Evolutionary conservation across 2,888 invertebrate genomes (phyloP).

Genomic region (Allygus modestus): DNA sequence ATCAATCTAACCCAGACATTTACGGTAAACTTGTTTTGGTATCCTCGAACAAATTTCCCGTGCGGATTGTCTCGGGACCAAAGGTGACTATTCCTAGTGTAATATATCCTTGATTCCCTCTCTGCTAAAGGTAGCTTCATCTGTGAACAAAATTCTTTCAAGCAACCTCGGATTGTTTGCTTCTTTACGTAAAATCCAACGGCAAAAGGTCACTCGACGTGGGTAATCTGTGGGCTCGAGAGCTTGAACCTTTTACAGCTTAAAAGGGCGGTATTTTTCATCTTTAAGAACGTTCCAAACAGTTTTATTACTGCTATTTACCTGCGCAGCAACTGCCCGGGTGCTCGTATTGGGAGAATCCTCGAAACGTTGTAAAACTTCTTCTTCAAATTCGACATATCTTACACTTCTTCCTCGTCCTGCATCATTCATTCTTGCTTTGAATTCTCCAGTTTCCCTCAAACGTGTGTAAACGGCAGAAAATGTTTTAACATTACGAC

Average conservation of each 20-base stretch:
- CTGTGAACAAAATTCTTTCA: conserved; percentile 11
- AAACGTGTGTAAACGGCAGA: not conserved
- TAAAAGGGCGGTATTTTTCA: not conserved
- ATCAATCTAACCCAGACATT: conserved; percentile 11
- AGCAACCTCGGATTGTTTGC: conserved; percentile 3
- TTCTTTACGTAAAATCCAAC: not conserved
- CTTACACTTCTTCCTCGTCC: not conserved
- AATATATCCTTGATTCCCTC: not conserved
- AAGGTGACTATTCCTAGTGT: conserved; percentile 7
- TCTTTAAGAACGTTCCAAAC: conserved; percentile 7
- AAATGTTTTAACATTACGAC: conserved; percentile 20
- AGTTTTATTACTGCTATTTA: conserved; percentile 4
- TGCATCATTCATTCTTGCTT: not conserved
- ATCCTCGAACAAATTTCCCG: not conserved
- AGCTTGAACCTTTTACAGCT: conserved; percentile 2
- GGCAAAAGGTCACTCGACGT: not conserved
- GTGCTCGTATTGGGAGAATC: conserved; percentile 25
- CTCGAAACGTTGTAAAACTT: conserved; percentile 8
- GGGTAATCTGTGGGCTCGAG: conserved; percentile 4
- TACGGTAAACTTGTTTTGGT: conserved; percentile 20
- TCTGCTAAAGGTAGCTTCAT: conserved; percentile 12
- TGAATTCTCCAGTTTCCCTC: not conserved
- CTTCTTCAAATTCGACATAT: conserved; percentile 14
- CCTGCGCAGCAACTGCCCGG: conserved; percentile 15
- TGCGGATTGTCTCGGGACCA: conserved; percentile 8